A percentile compares a stretch with the other conserved stretches of the same genome.
Evolutionary conservation across 2,888 invertebrate genomes (phyloP).

Genomic region (Spilosoma lubricipeda): DNA sequence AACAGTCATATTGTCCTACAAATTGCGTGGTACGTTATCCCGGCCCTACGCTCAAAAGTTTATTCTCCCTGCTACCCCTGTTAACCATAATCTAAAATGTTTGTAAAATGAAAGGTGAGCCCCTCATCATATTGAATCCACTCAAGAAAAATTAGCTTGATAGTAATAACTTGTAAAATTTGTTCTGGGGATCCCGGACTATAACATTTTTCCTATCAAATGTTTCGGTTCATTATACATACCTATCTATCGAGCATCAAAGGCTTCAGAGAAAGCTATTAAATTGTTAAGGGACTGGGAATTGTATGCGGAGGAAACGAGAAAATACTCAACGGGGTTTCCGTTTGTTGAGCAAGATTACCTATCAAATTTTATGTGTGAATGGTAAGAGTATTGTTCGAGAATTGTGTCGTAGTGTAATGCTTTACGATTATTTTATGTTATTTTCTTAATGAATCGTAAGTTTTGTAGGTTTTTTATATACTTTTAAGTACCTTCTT

Average conservation of each 20-base stretch:
- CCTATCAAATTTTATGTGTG: background rate
- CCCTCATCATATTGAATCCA: too few relatives aligned
- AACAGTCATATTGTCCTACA: too few relatives aligned
- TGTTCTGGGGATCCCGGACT: too few relatives aligned
- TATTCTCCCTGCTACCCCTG: too few relatives aligned
- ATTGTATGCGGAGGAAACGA: conserved; percentile 2
- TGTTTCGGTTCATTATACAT: conserved; percentile 9
- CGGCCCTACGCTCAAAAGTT: too few relatives aligned
- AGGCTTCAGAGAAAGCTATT: conserved; percentile 7
- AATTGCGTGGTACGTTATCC: too few relatives aligned
- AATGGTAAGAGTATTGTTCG: background rate
- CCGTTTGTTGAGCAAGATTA: background rate
- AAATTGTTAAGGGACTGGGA: conserved; percentile 11
- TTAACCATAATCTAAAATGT: too few relatives aligned
- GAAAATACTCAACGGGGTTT: background rate
- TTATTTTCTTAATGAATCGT: background rate
- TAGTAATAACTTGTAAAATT: too few relatives aligned
- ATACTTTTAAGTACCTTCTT: background rate
- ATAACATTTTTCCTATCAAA: conserved; percentile 23
- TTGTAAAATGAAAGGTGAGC: too few relatives aligned
- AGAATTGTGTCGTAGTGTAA: background rate
- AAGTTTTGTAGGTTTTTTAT: background rate
- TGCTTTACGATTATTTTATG: background rate
- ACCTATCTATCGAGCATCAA: conserved; percentile 9
- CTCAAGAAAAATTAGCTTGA: too few relatives aligned